Evolutionary conservation across 2,888 invertebrate species (phyloP).

Genomic region (Abrostola triplasia): DNA sequence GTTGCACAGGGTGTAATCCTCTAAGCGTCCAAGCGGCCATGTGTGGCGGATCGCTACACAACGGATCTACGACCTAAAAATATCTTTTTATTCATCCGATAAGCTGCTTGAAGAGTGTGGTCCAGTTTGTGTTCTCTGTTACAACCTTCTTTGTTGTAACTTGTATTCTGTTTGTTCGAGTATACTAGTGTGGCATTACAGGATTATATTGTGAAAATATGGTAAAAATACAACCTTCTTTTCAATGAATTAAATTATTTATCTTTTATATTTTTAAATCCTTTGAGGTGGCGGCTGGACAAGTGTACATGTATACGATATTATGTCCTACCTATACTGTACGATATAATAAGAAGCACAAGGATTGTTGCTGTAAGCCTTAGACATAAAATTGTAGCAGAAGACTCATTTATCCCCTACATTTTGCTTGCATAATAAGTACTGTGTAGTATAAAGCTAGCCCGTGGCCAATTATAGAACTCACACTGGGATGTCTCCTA

Average conservation of each 20-base stretch:
- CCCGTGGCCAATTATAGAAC: too few species aligned
- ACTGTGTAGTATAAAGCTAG: too few species aligned
- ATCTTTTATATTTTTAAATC: background rate
- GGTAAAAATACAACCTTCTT: conserved; percentile 1
- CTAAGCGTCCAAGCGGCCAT: conserved; percentile 47
- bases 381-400: too few species aligned
- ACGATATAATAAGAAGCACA: too few species aligned
- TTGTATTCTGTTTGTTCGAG: conserved; percentile 22
- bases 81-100: conserved; percentile 53
- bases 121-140: conserved; percentile 36
- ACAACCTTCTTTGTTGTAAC: conserved; percentile 43
- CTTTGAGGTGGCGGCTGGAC: too few species aligned
- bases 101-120: conserved; percentile 49
- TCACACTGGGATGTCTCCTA: too few species aligned
- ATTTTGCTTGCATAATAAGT: too few species aligned
- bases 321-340: too few species aligned
- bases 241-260: conserved; percentile 3
- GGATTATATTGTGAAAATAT: conserved; percentile 6
- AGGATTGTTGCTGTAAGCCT: too few species aligned
- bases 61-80: conserved; percentile 55
- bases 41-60: conserved; percentile 42
- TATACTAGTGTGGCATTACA: conserved; percentile 1
- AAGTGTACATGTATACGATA: too few species aligned
- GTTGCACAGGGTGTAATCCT: conserved; percentile 49
- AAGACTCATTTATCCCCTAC: too few species aligned